These are phyloP conservation scores for Cryptophagus acutangulus DNA, from an alignment of 2,888 invertebrate species.

Conservation along the genomic window DNA sequence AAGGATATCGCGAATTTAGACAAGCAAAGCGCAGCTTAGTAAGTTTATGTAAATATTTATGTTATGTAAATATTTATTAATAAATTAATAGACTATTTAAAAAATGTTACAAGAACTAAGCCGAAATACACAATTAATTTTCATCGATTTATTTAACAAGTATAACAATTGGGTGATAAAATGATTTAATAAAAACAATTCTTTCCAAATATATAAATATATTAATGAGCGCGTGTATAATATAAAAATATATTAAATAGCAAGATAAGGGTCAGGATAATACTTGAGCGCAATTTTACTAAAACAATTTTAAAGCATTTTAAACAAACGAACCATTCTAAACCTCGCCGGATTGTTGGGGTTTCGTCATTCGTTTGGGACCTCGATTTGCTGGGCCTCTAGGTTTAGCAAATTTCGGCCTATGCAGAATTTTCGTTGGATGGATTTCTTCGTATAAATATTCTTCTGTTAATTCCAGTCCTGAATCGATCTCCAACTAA, in stretches of 20 bases:
- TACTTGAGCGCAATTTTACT: too few species aligned
- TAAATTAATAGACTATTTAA: constrained; percentile 2
- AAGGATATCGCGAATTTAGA: constrained; percentile 32
- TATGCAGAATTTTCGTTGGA: constrained; percentile 82
- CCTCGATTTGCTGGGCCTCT: constrained; percentile 93
- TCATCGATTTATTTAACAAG: too few species aligned
- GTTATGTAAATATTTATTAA: background rate
- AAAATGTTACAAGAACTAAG: background rate
- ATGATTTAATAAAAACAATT: too few species aligned
- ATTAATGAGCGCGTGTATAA: too few species aligned
- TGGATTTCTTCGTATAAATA: constrained; percentile 91
- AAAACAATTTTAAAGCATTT: too few species aligned
- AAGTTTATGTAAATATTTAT: constrained; percentile 9
- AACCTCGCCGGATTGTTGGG: constrained; percentile 44
- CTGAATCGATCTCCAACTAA: constrained; percentile 88
- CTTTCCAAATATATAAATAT: too few species aligned
- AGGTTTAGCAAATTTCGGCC: constrained; percentile 92
- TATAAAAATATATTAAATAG: too few species aligned
- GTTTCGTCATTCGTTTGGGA: constrained; percentile 80
- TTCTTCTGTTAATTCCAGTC: constrained; percentile 83
- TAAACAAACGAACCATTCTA: too few species aligned
- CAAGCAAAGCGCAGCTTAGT: background rate
- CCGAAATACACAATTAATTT: too few species aligned
- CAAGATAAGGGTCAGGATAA: too few species aligned
- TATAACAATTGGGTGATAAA: too few species aligned